A percentile compares a stretch with the other conserved stretches of the same genome.
phyloP scores from a whole-genome alignment of 2,113 vertebrate genomes.

The Vidua chalybeata region DNA sequence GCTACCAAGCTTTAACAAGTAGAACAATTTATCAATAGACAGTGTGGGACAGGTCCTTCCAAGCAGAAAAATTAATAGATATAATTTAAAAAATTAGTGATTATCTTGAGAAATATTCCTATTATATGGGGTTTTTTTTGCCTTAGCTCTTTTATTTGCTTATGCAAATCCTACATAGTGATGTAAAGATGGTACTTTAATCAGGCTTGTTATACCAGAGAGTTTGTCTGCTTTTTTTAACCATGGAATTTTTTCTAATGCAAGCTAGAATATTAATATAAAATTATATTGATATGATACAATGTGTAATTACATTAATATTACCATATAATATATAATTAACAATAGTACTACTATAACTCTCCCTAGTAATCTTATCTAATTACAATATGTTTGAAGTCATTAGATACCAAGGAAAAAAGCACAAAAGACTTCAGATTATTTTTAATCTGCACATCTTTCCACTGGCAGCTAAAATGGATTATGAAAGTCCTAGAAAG shows the following conservation, averaged over 20 bases:
- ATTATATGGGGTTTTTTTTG: background rate
- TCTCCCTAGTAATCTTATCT: background rate
- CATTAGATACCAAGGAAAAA: background rate
- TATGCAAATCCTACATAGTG: background rate
- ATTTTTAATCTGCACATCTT: background rate
- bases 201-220: background rate
- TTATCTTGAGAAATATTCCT: background rate
- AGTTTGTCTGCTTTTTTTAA: background rate
- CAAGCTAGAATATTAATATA: background rate
- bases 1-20: background rate
- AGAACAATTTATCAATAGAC: background rate
- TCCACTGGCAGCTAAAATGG: background rate
- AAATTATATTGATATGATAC: background rate
- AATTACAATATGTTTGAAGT: background rate
- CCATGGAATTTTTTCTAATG: background rate
- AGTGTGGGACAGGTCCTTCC: background rate
- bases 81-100: background rate
- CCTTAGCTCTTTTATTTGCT: background rate
- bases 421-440: background rate
- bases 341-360: background rate
- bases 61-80: background rate
- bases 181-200: background rate
- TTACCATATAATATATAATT: background rate
- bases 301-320: background rate
- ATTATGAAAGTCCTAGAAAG: background rate